Evolutionary conservation across 2,888 invertebrate species (phyloP), one percentile per base, ranked within the genome.

Genomic region (Pyrgus malvae): DNA sequence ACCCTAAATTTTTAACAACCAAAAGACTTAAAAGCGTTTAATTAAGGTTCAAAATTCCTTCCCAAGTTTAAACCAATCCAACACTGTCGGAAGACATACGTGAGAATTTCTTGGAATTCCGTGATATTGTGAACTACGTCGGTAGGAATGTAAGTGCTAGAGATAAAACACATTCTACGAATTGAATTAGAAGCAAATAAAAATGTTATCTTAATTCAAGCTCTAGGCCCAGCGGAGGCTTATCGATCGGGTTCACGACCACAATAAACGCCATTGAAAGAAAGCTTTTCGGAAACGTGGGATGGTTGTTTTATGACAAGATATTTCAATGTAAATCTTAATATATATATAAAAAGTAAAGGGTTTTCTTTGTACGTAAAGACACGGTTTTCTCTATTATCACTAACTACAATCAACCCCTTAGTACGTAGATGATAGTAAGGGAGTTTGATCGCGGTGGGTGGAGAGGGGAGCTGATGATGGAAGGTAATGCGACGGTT

Each of bases 151-250:
- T 56, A 57, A 54, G 55, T 56, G 55, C 51, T 33, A 11, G 12
- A 55, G 59, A 59, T 59, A 63, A 60, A 48, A 61, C 41, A 57
- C 46, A 56, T 60, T 60, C 57, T 62, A 76, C 69, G 66, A 81
- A 80, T 83, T 73, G 75, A 78, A 79, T 79, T 76, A 78, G 72
- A 79, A 75, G 67, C 66, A 66, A 75, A 80, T 86, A 85, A 84
- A 86, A 81, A 60, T 71, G 77, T 84, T 83, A 87, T 86, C 81
- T 83, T 80, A 79, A 82, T 84, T 80, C 71, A 71, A 75, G 73
- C 71, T 65, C 68, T 31, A 41, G 71, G 48, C 48, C 16, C 27
- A 70, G 75, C 72, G 64, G 65, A 70, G 68, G 38, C 45, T 66
- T 77, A 79, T 78, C 69, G 76, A 74, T 72, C 65, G 70, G 68